Base-by-base conservation (phyloP, 2,888 invertebrate genomes). In the Eupelmus urozonus region DNA sequence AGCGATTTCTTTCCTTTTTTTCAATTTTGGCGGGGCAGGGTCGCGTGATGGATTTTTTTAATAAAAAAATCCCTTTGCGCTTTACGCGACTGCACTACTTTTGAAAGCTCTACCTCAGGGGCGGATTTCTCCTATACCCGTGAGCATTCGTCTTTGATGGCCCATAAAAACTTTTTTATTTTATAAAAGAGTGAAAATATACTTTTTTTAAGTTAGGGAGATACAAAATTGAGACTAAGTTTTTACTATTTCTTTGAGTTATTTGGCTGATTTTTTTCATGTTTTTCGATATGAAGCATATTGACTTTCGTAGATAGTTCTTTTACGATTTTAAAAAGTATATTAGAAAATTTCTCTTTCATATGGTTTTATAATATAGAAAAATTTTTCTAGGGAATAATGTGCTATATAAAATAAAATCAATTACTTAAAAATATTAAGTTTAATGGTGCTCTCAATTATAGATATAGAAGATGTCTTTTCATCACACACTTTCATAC, bases 151-250 rank as follows among this genome's bases (percentile, higher is more conserved):
- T 1, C 65, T 67, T 59, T 67, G 51, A 67, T 67, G 40, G 53
- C 34, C 53, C 67, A 67, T 67, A 53, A 67, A 67, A 67, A n/a
- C 25, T 51, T 53, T 53, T 53, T 23, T 16, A 65, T 53, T 67
- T 67, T 67, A 55, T 67, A 67, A 55, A 67, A 65, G 49, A 25
- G 51, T 53, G 53, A 51, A 51, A 34, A 66, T 66, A 29, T 51
- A 53, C 23, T 25, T 51, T 13, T 65, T 65, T 23, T 25, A 42
- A 62, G 40, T n/a, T 18, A 45, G 25, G 60, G 11, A 55, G 25
- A 20, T 20, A 25, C 55, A 55, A 13, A 55, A 25, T 25, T 55
- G 25, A 55, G 20, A 55, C 55, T 20, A 55, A 25, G 25, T 25
- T 55, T 25, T 25, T 20, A 9, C 13, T 25, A 7, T 55, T 11